Evolutionary conservation across 2,113 vertebrate genomes (phyloP), one percentile per base, ranked within the genome.

Genomic region (Oryzias melastigma): DNA sequence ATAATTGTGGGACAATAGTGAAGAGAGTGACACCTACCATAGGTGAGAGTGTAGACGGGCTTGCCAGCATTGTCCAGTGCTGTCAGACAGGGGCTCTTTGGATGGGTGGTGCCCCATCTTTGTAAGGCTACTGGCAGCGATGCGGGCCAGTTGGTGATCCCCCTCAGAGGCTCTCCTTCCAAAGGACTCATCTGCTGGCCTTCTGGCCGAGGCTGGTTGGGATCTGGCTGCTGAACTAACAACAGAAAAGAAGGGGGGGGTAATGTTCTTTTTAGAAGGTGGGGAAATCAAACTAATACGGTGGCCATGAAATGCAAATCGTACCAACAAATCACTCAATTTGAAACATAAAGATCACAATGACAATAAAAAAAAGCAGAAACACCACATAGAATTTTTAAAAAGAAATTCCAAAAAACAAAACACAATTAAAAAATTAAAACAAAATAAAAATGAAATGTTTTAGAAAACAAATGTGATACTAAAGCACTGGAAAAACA

Each of bases 201-300:
- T 83, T 97, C 96, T 0, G 95, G 92, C 85, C 94, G 95, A 17
- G 96, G 97, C 88, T 97, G 97, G 82, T 94, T 94, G 8, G 96
- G 96, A 78, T 98, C 96, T 5, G 93, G 92, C 55, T 95, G 95
- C 81, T 95, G 95, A 78, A 96, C 97, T 98, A 64, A 52, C 81
- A 18, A 58, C 17, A 71, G n/a, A 41, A 5, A 63, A 15, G 22
- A 70, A 5, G 22, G 54, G 1, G 10, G 24, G 5, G 29, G 15
- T 27, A 27, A 27, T 29, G 27, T 46, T 57, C 20, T 18, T 42
- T 44, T 20, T 29, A 7, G 58, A 5, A 63, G 5, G 13, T 1
- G 22, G 17, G 41, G 48, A 60, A 12, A 15, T 35, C 10, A 12
- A 35, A 12, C 29, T 35, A 35, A 35, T 35, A 35, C 29, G 29